A percentile compares a stretch with the other conserved stretches of the same genome.
Evolutionary conservation across 1,140 invertebrate species (phyloP).

Genomic region (Triops cancriformis): DNA sequence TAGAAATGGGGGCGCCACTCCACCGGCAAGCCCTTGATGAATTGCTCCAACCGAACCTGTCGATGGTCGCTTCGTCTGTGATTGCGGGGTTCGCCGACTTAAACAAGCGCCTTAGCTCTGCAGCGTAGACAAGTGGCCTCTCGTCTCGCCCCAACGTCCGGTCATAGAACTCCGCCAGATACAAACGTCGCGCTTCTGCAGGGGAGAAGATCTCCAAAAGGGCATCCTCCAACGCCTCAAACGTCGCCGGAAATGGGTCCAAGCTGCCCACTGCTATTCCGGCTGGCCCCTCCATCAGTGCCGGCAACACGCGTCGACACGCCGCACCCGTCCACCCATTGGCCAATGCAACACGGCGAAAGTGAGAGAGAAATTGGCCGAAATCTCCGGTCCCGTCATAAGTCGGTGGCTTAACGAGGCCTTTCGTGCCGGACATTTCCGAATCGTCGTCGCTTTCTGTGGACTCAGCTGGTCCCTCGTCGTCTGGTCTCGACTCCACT

Average conservation of each 20-base stretch:
- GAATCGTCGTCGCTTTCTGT: background rate
- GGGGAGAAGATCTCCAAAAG: background rate
- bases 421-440: background rate
- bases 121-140: background rate
- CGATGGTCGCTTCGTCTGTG: background rate
- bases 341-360: too few species aligned
- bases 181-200: background rate
- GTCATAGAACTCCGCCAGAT: background rate
- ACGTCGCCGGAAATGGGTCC: background rate
- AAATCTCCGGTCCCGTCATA: background rate
- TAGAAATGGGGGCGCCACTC: background rate
- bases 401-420: background rate
- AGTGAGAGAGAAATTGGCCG: background rate
- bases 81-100: background rate
- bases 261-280: too few species aligned
- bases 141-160: background rate
- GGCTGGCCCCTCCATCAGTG: too few species aligned
- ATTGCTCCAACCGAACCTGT: background rate
- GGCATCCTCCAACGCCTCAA: background rate
- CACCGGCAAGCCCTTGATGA: background rate
- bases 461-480: too few species aligned
- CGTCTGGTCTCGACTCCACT: background rate
- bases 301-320: too few species aligned
- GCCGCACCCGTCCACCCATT: too few species aligned
- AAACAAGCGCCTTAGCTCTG: background rate